Evolutionary conservation across 2,888 invertebrate genomes (phyloP), one percentile per base, ranked within the genome.

Genomic region (Drosophila multiciliata): DNA sequence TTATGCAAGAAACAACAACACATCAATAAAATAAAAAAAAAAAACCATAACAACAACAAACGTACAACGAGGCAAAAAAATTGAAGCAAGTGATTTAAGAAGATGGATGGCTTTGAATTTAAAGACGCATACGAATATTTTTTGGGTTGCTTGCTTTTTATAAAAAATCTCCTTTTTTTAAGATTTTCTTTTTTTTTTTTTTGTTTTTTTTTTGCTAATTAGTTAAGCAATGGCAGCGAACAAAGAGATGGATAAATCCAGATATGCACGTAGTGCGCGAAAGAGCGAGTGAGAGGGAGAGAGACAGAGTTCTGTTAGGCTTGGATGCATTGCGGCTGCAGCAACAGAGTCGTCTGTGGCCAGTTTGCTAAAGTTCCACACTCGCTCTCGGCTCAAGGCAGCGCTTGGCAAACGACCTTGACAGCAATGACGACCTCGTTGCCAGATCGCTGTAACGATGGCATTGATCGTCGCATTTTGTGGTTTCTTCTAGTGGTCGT

Each of bases 391-490:
- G 72, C 79, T 79, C 81, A 81, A 82, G 76, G 80, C 78, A 68
- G 26, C 53, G 65, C 73, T 72, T 65, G 66, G 60, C 75, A 75
- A 83, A 83, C 82, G 82, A 82, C 84, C 82, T 82, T 82, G 84
- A 69, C 75, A 71, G 68, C 78, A 73, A 76, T 80, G 67, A 36
- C 72, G 78, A 78, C 80, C 82, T 80, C 78, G 80, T 66, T 82
- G 78, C 70, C 70, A 73, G 76, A 79, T 68, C 79, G 73, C 59
- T 73, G 74, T 59, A 66, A 72, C 66, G 32, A 53, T 63, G 62
- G 57, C 71, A 64, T 73, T 73, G 73, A 61, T 70, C 49, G 65
- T 54, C 48, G 59, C 50, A 38, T 54, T 42, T 54, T 64, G 74
- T 70, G 60, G 64, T 65, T 55, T 70, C 70, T 70, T 70, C 62